phyloP scores from a whole-genome alignment of 2,113 vertebrate genomes.

The Neodon shergylaensis region DNA sequence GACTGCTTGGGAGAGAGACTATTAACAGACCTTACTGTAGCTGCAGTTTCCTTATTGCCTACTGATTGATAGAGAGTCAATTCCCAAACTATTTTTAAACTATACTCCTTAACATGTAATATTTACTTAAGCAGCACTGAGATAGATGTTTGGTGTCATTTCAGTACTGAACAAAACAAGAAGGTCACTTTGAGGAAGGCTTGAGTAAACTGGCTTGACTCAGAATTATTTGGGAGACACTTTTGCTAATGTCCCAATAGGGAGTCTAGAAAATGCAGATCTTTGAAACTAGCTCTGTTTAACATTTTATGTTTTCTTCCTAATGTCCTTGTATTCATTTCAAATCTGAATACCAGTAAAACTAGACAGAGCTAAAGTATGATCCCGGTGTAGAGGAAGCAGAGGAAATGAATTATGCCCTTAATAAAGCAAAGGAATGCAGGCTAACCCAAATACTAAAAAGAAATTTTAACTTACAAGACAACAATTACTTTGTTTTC shows the following conservation, averaged over 20 bases:
- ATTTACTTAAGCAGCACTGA: slow-evolving; percentile 45
- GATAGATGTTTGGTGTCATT: slow-evolving; percentile 32
- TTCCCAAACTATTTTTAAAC: slow-evolving; percentile 53
- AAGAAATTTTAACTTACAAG: not conserved
- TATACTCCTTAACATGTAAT: slow-evolving; percentile 15
- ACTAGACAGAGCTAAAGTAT: not conserved
- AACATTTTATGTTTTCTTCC: not conserved
- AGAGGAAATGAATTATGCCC: not conserved
- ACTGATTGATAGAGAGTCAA: slow-evolving; percentile 1
- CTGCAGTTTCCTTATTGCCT: not conserved
- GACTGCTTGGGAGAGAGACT: accelerated
- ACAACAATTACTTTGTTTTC: not conserved
- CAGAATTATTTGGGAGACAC: not conserved
- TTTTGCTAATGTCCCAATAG: not conserved
- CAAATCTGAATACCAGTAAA: not conserved
- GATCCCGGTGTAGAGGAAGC: not conserved
- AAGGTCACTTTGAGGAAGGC: not conserved
- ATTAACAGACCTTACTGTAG: not conserved
- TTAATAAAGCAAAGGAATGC: not conserved
- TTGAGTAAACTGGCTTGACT: not conserved
- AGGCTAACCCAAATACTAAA: not conserved
- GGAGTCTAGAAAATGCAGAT: not conserved
- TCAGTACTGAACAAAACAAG: not conserved
- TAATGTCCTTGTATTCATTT: not conserved
- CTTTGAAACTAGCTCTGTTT: not conserved